A percentile compares a stretch with the other conserved stretches of the same genome.
phyloP scores from a whole-genome alignment of 35 echinoderm and acorn worm species.

The Stichopus chloronotus region DNA sequence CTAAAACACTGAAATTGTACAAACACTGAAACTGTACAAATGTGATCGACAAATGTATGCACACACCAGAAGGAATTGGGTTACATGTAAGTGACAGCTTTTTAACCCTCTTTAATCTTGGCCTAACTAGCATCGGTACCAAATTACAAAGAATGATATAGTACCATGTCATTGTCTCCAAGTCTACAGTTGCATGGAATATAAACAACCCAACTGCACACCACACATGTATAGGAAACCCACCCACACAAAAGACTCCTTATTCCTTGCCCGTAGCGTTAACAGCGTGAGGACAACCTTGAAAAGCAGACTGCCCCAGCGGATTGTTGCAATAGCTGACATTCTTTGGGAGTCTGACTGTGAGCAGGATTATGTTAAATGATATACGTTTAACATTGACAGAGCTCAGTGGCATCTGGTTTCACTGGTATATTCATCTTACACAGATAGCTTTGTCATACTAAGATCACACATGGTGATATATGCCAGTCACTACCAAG shows the following conservation, averaged over 20 bases:
- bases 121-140: no score
- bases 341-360: slow-evolving; percentile 4
- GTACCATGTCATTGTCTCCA: no score
- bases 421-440: background rate
- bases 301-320: background rate
- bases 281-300: background rate
- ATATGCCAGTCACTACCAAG: background rate
- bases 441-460: background rate
- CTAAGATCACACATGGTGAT: background rate
- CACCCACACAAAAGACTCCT: background rate
- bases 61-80: no score
- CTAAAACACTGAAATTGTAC: no score
- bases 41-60: no score
- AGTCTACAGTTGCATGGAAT: no score
- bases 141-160: no score
- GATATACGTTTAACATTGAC: slow-evolving; percentile 7
- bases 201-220: background rate
- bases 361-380: slow-evolving; percentile 23
- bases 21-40: no score
- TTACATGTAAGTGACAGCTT: no score
- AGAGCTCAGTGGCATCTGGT: background rate
- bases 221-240: background rate
- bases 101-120: no score
- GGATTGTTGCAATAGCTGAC: slow-evolving; percentile 48
- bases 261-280: no score